These are phyloP conservation scores for Homalodisca vitripennis DNA, from an alignment of 1,140 invertebrate species.

Conservation along the genomic window DNA sequence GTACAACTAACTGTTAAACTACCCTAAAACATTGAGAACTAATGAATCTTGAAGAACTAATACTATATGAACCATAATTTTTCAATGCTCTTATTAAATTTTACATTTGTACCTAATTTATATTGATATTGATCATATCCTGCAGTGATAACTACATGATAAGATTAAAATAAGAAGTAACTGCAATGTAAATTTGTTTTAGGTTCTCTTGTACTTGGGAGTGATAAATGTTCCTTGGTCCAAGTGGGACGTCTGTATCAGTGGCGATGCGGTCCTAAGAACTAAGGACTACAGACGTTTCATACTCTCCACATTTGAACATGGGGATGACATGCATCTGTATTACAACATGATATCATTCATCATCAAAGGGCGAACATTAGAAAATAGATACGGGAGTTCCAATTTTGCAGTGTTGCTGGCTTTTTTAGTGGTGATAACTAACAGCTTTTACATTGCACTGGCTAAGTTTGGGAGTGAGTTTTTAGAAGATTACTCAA, in stretches of 20 bases:
- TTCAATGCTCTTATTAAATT: too few relatives aligned
- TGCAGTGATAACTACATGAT: too few relatives aligned
- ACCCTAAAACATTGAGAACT: too few relatives aligned
- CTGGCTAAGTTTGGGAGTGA: constrained; percentile 47
- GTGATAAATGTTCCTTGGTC: constrained; percentile 56
- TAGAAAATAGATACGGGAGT: constrained; percentile 59
- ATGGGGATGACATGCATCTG: constrained; percentile 70
- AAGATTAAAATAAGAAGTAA: too few relatives aligned
- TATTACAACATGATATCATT: constrained; percentile 76
- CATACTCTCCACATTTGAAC: constrained; percentile 61
- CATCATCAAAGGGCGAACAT: constrained; percentile 59
- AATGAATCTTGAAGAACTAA: too few relatives aligned
- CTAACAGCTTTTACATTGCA: constrained; percentile 55
- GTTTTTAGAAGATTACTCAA: constrained; percentile 41
- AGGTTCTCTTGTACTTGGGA: constrained; percentile 53
- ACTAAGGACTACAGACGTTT: constrained; percentile 58
- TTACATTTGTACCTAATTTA: too few relatives aligned
- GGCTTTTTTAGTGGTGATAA: constrained; percentile 54
- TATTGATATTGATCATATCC: too few relatives aligned
- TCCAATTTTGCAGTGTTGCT: constrained; percentile 59
- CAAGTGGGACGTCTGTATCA: constrained; percentile 59
- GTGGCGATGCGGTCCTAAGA: constrained; percentile 54
- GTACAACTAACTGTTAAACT: too few relatives aligned
- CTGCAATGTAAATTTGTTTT: constrained; percentile 37
- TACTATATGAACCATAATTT: too few relatives aligned